These are phyloP conservation scores for Hassar affinis DNA, from an alignment of 2,113 vertebrate genomes.

Conservation along the genomic window DNA sequence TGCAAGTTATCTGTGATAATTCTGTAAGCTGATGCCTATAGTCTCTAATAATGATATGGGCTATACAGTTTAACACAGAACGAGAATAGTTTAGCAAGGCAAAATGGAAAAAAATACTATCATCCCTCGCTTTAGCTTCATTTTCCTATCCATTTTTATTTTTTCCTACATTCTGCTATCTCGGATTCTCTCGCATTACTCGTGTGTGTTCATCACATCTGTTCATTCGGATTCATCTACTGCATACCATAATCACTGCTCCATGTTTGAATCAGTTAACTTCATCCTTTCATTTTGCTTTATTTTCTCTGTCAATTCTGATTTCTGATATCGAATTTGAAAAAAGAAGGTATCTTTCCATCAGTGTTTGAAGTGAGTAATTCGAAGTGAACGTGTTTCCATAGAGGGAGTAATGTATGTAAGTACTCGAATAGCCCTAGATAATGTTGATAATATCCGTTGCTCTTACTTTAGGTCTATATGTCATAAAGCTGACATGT, in stretches of 20 bases:
- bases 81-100: neutral
- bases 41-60: neutral
- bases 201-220: neutral
- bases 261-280: neutral
- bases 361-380: neutral
- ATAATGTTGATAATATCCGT: neutral
- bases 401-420: neutral
- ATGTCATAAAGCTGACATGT: neutral
- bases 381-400: neutral
- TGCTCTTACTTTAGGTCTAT: conserved; percentile 20
- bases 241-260: too few species aligned
- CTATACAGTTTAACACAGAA: neutral
- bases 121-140: neutral
- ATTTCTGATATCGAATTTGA: neutral
- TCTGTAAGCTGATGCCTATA: neutral
- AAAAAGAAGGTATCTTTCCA: neutral
- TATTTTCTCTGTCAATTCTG: neutral
- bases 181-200: neutral
- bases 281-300: neutral
- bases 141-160: too few species aligned
- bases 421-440: neutral
- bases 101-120: neutral
- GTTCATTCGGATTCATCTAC: neutral
- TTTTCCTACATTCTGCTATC: neutral
- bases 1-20: neutral